Percentiles rank a stretch among this genome's conserved stretches.
Evolutionary conservation across 2,888 invertebrate genomes (phyloP).

Genomic region (Monoplex corrugatus): DNA sequence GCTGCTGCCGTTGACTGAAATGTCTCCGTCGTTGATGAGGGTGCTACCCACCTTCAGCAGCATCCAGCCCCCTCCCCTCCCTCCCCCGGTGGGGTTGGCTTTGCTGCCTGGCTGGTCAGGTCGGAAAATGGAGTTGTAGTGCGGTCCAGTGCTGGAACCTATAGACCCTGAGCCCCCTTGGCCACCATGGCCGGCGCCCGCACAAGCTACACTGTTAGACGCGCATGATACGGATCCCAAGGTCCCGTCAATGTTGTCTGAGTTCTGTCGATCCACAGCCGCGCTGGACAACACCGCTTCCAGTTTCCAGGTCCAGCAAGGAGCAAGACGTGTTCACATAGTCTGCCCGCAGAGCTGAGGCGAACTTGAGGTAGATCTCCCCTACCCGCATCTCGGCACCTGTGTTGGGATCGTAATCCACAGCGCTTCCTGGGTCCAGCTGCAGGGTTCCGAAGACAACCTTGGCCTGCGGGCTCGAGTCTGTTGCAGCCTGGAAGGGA

Average conservation of each 20-base stretch:
- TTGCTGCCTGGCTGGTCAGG: constrained; percentile 67
- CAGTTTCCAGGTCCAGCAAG: constrained; percentile 63
- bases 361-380: constrained; percentile 65
- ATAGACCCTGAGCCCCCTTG: constrained; percentile 61
- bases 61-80: constrained; percentile 69
- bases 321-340: constrained; percentile 66
- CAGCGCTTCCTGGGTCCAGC: constrained; percentile 68
- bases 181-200: constrained; percentile 70
- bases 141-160: constrained; percentile 51
- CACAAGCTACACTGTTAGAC: constrained; percentile 52
- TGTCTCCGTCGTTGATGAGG: constrained; percentile 69
- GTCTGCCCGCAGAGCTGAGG: constrained; percentile 65
- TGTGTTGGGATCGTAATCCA: constrained; percentile 66
- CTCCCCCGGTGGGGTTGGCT: constrained; percentile 55
- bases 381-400: constrained; percentile 68
- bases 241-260: constrained; percentile 61
- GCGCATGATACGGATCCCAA: constrained; percentile 56
- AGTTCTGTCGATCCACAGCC: constrained; percentile 59
- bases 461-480: constrained; percentile 53
- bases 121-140: constrained; percentile 69
- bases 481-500: constrained; percentile 62
- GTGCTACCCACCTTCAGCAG: constrained; percentile 62
- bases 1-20: constrained; percentile 65
- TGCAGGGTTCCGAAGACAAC: constrained; percentile 70
- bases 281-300: constrained; percentile 67